Evolutionary conservation across 2,888 invertebrate species (phyloP).

Genomic region (Patella caerulea): DNA sequence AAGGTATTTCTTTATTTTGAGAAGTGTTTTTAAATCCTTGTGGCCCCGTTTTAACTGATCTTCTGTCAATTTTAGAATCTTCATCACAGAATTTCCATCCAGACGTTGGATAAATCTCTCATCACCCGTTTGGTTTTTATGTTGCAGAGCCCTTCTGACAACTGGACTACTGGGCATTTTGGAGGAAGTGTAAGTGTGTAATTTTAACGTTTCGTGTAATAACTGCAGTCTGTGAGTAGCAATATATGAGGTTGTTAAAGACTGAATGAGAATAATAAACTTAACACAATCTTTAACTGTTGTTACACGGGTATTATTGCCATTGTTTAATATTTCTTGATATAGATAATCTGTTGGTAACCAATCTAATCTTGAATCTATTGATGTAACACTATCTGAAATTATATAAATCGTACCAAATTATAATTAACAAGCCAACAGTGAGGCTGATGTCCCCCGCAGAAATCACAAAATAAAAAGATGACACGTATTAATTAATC

Average conservation of each 20-base stretch:
- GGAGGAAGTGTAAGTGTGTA: neutral
- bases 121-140: neutral
- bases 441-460: too few relatives aligned
- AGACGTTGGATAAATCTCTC: neutral
- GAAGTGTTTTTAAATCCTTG: neutral
- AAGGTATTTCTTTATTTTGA: neutral
- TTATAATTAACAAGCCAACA: too few relatives aligned
- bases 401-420: too few relatives aligned
- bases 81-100: neutral
- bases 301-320: neutral
- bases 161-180: neutral
- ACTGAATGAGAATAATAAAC: neutral
- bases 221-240: neutral
- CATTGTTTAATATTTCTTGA: slow-evolving; percentile 38
- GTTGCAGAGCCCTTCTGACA: neutral
- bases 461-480: too few relatives aligned
- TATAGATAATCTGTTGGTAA: slow-evolving; percentile 46
- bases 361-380: slow-evolving; percentile 12
- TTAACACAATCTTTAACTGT: neutral
- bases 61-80: neutral
- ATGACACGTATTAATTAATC: too few relatives aligned
- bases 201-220: neutral
- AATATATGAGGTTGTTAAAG: neutral
- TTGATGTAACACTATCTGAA: slow-evolving; percentile 18
- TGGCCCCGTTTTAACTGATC: neutral